Percentiles rank a stretch among this genome's conserved stretches.
These are phyloP conservation scores for Suncus etruscus DNA, from an alignment of 2,113 vertebrate genomes.

Conservation along the genomic window DNA sequence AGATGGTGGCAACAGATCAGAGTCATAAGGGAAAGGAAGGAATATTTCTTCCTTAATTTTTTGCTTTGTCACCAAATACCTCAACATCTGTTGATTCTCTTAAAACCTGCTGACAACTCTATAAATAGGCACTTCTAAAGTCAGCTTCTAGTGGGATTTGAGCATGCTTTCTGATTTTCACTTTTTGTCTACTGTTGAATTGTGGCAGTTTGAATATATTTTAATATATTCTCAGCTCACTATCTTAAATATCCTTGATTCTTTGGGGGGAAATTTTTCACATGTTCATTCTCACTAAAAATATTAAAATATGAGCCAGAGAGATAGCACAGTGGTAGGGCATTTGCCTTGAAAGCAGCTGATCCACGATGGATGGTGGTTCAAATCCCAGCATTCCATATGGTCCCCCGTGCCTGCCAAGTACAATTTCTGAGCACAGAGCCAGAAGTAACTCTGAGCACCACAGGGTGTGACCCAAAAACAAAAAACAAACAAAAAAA, in stretches of 20 bases:
- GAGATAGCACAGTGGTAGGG: no score
- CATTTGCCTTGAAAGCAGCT: no score
- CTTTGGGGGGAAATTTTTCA: constrained; percentile 44
- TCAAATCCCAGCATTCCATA: no score
- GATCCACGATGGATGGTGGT: no score
- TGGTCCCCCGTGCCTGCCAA: no score
- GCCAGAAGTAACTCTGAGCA: no score
- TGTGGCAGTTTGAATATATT: neutral
- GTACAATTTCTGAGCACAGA: no score
- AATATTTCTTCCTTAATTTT: neutral
- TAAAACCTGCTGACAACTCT: neutral
- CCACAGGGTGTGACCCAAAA: no score
- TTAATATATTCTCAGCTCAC: neutral
- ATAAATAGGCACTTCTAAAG: neutral
- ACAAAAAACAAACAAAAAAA: no score
- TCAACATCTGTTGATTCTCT: neutral
- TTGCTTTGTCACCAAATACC: neutral
- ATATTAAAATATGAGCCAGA: no score
- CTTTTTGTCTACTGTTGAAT: neutral
- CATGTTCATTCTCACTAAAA: neutral
- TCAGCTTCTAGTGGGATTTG: neutral
- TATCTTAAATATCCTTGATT: neutral
- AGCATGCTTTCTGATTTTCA: neutral
- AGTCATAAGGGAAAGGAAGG: neutral
- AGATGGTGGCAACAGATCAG: neutral